Percentiles rank a stretch among this genome's conserved stretches.
Conservation (phyloP, 2,797 vertebrate genomes). For the Falco peregrinus region DNA sequence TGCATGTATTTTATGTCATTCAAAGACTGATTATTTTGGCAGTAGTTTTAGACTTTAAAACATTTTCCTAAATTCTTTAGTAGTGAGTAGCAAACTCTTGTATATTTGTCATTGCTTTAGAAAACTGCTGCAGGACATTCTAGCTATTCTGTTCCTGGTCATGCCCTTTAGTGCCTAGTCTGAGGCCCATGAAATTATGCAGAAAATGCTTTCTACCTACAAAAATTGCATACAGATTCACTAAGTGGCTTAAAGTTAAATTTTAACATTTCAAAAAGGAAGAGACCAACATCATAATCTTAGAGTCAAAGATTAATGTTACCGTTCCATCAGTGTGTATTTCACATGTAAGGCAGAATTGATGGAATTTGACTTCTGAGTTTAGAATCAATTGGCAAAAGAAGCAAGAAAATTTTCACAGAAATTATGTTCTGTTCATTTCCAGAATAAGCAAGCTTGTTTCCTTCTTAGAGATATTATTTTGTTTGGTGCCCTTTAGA, state of each 20-base stretch:
- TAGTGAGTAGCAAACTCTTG: neutral
- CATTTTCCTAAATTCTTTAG: neutral
- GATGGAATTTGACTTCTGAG: neutral
- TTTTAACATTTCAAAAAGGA: neutral
- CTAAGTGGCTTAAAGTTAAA: neutral
- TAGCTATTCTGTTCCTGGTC: neutral
- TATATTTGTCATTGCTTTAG: neutral
- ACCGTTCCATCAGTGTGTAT: neutral
- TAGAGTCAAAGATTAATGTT: neutral
- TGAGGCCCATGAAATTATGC: neutral
- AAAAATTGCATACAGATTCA: neutral
- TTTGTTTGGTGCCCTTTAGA: neutral
- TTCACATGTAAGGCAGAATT: neutral
- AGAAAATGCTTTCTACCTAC: neutral
- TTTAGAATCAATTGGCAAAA: neutral
- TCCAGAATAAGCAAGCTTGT: neutral
- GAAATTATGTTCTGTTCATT: neutral
- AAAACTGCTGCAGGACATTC: neutral
- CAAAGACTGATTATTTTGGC: conserved; percentile 1
- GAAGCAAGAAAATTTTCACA: neutral
- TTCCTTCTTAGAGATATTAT: neutral
- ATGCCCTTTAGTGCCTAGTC: neutral
- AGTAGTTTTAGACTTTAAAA: neutral
- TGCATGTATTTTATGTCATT: neutral
- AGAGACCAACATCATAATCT: neutral